Base-by-base conservation (phyloP, 2,888 invertebrate species). In the Chironomus tentans region DNA sequence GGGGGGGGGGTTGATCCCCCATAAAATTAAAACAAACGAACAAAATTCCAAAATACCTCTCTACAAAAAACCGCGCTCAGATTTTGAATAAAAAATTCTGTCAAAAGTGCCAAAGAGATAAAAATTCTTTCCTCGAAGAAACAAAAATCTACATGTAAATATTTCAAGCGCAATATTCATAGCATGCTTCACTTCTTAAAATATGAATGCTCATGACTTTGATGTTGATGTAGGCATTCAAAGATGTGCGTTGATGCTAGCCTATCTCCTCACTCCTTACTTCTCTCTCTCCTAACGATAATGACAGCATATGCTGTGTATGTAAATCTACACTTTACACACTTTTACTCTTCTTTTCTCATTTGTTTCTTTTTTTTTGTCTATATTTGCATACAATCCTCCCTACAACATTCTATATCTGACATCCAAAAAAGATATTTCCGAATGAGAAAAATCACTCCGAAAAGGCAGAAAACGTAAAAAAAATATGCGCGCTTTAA, bases 181-280 rank as follows among this genome's bases (percentile, higher is more conserved):
- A 72, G 46, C 61, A 62, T 72, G 21, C 46, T n/a, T 28, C 72
- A 38, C 72, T 61, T 47, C n/a, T 28, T 56, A 18, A 56, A 50
- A 50, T 18, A 56, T 18, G 18, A 15, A n/a, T 70, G 61, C 46
- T 22, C 24, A 28, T 72, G 72, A 72, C 72, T 72, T 72, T 72
- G 72, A 72, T 72, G 72, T 46, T 72, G 72, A 72, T 56, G 56
- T 18, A 4, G 15, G 10, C 38, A 38, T 38, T 38, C 38, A 38
- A 28, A 28, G 28, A 28, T 28, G 28, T 6, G 28, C 6, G 56
- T 56, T 56, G 50, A 50, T 50, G 15, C n/a, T n/a, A 18, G 56
- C 18, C 56, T 56, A 56, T 15, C 56, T 56, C 4, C 15, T 56
- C 5, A 4, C 56, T 56, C 18, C 38, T 56, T 15, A 15, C n/a